Evolutionary conservation across 2,888 invertebrate species (phyloP), one percentile per base, ranked within the genome.

Genomic region (Pantelozetes paolii): DNA sequence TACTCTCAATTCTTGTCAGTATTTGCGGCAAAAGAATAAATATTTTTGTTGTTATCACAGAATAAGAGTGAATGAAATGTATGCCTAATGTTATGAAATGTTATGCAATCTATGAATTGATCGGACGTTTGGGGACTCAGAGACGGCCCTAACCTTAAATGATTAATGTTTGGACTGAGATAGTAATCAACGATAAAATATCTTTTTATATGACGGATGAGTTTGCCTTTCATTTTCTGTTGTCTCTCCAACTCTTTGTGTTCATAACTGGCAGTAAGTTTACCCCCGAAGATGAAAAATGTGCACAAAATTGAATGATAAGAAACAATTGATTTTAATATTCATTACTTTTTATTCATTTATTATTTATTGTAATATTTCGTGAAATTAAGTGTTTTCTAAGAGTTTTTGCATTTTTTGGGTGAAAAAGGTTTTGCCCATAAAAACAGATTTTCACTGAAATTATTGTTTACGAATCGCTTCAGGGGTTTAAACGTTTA

Each of bases 111-210:
- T 67, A 15, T 15, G 23, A 67, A 30, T 62, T 30, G 62, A 32
- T 62, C 48, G 20, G 48, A 48, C 48, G 20, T 48, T 48, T n/a
- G 2, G 54, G 26, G 54, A 54, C 67, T 42, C 20, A 67, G 23
- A 42, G 20, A 23, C 36, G 67, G 40, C 32, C 3, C 57, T 40
- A 67, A 67, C 23, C 13, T 67, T 67, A 0, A 59, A 59, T 59
- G 67, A 67, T 67, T 67, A 67, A 67, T 67, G 67, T 67, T 67
- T 67, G 6, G 1, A 20, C n/a, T 15, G 15, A 67, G 67, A 67
- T 67, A 40, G 67, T 40, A 67, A 67, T 67, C 67, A 67, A 40
- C 67, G 36, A 67, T 67, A 67, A 67, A 62, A 62, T 54, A 59
- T 59, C 40, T 67, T 23, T 57, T 59, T 59, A 5, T 40, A 67